Evolutionary conservation across 2,888 invertebrate species (phyloP), one percentile per base, ranked within the genome.

Genomic region (Euphydryas editha): DNA sequence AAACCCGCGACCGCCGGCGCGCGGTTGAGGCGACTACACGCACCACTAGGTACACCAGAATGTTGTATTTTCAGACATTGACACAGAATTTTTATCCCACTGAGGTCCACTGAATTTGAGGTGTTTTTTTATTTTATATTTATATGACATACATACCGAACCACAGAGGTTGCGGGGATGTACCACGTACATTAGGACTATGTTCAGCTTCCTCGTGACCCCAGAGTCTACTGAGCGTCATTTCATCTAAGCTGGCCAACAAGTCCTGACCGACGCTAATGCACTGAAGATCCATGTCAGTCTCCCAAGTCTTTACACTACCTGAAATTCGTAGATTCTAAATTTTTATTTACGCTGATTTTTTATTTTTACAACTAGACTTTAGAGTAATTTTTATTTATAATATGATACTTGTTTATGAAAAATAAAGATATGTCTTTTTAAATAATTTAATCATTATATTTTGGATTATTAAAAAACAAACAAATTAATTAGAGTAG

Each of bases 211-310:
- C 87, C 30, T 92, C 92, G 21, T 87, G 86, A 0, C 88, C 93
- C 93, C 93, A 93, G 64, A 93, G 81, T 0, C 93, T 81, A 64
- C 92, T 88, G 1, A 93, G 80, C 0, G 89, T 88, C 70, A 93
- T 87, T 72, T 91, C 92, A n/a, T 92, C 92, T 59, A 93, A 80
- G 55, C 94, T 90, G 0, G 92, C 94, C 62, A 94, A 78, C 67
- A 94, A 82, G 78, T 94, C 95, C 75, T 94, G 94, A 0, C 95
- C 95, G 20, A 94, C 82, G 63, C 94, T 94, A 74, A 94, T 94
- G 75, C 94, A 94, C 65, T 94, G 93, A 65, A 94, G 86, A 77
- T 95, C 94, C 78, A 93, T 87, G 44, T 94, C 94, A 0, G 94
- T 93, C 65, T 94, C 92, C 94, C 94, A 95, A 5, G 94, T 94